Evolutionary conservation across 2,113 vertebrate genomes (phyloP), one percentile per base, ranked within the genome.

Genomic region (Chaetura pelagica): DNA sequence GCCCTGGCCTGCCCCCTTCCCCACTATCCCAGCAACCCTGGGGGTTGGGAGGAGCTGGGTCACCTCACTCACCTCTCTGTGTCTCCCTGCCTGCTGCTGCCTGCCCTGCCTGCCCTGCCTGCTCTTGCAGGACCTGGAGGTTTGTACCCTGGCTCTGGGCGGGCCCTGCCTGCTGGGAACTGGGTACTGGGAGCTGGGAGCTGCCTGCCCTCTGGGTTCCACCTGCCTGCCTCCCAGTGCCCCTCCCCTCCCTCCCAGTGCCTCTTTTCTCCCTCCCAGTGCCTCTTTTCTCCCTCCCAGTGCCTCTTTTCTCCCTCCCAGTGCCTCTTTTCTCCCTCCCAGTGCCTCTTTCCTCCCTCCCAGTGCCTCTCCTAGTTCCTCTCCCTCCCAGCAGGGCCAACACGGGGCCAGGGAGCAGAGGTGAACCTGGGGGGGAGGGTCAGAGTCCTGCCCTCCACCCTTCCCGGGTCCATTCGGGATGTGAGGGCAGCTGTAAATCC

Each of bases 91-190:
- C 78, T 22, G 52, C 96, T 61, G 96, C 89, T 62, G 79, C 95
- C 93, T 94, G 62, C 89, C 92, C 80, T 89, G 63, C 38, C 38
- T 38, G 38, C 38, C 94, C 94, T 58, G 78, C 95, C 89, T 80
- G 88, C 90, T 84, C 78, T 79, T 97, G 89, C 97, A 98, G 98
- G 98, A 98, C 84, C 84, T 98, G 96, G 98, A 98, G 98, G 98
- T 98, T 96, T 94, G 54, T 87, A 88, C 90, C 88, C 76, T 14
- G n/a, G 52, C 58, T 84, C 86, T 38, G 85, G 59, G 87, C 93
- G 96, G 40, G 82, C 40, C n/a, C 75, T 90, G 66, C 58, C 92
- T 90, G 55, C 75, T 35, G 61, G n/a, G n/a, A n/a, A n/a, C n/a
- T n/a, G n/a, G n/a, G n/a, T n/a, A n/a, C n/a, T n/a, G n/a, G n/a